A percentile compares a stretch with the other conserved stretches of the same genome.
Evolutionary conservation across 2,113 vertebrate species (phyloP).

Genomic region (Ochotona princeps): DNA sequence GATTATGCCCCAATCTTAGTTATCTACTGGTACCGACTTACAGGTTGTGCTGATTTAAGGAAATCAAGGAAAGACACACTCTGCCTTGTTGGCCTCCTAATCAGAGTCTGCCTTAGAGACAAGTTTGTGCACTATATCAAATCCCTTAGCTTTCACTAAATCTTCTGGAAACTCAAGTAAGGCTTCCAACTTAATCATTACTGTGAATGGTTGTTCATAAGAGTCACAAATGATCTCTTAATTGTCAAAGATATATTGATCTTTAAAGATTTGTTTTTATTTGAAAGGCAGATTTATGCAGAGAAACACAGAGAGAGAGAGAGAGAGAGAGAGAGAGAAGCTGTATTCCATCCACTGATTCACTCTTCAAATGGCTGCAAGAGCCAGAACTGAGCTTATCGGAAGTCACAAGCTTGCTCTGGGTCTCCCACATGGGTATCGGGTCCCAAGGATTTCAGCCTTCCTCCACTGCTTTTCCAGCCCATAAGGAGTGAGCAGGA

Average conservation of each 20-base stretch:
- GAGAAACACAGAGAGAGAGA: no score
- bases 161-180: neutral
- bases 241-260: neutral
- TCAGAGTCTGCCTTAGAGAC: neutral
- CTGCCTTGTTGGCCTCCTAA: neutral
- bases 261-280: no score
- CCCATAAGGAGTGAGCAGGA: no score
- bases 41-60: neutral
- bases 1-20: neutral
- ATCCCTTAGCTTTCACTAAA: neutral
- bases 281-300: no score
- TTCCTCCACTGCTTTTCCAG: no score
- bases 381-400: no score
- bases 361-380: no score
- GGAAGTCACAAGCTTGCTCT: no score
- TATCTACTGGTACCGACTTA: neutral
- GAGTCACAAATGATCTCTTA: neutral
- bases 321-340: no score
- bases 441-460: no score
- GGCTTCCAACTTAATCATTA: neutral
- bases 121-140: neutral
- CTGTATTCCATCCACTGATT: no score
- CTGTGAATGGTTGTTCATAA: neutral
- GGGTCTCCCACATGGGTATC: no score
- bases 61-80: slow-evolving; percentile 6